Percentiles rank a stretch among this genome's conserved stretches.
Conservation (phyloP, 1,140 invertebrate genomes). For the Ips nitidus region DNA sequence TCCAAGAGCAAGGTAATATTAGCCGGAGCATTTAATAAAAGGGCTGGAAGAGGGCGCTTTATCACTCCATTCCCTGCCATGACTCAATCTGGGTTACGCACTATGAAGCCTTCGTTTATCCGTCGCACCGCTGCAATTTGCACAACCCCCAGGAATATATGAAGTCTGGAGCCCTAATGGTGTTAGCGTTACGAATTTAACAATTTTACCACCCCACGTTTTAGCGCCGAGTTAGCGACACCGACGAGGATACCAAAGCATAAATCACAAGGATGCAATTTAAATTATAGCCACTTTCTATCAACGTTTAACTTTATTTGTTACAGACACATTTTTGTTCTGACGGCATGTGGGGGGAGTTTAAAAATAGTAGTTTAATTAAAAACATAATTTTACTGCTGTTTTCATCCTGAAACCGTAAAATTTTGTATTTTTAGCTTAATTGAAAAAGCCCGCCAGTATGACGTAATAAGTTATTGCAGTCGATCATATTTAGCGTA, state of each 20-base stretch:
- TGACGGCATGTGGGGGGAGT: too few species aligned
- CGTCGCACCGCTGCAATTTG: slow-evolving; percentile 51
- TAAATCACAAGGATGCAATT: slow-evolving; percentile 24
- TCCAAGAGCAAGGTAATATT: slow-evolving; percentile 14
- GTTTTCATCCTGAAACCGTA: too few species aligned
- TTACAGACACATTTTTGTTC: not conserved
- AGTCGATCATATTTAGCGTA: too few species aligned
- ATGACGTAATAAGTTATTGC: too few species aligned
- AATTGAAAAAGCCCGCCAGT: too few species aligned
- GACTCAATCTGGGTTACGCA: slow-evolving; percentile 54
- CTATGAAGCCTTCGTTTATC: slow-evolving; percentile 51
- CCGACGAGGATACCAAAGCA: slow-evolving; percentile 23
- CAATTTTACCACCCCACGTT: slow-evolving; percentile 53
- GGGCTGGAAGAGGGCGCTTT: slow-evolving; percentile 10
- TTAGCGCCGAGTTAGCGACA: slow-evolving; percentile 40
- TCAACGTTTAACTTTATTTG: not conserved
- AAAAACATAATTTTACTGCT: too few species aligned
- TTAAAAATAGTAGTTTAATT: too few species aligned
- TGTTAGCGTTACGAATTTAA: slow-evolving; percentile 55
- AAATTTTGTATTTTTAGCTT: too few species aligned
- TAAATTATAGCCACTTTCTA: slow-evolving; percentile 17
- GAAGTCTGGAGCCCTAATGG: slow-evolving; percentile 46
- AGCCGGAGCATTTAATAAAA: slow-evolving; percentile 34
- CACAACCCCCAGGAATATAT: slow-evolving; percentile 37
- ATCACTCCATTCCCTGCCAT: slow-evolving; percentile 31